Base-by-base conservation (phyloP, 2,888 invertebrate genomes). In the Hydriomena furcata region DNA sequence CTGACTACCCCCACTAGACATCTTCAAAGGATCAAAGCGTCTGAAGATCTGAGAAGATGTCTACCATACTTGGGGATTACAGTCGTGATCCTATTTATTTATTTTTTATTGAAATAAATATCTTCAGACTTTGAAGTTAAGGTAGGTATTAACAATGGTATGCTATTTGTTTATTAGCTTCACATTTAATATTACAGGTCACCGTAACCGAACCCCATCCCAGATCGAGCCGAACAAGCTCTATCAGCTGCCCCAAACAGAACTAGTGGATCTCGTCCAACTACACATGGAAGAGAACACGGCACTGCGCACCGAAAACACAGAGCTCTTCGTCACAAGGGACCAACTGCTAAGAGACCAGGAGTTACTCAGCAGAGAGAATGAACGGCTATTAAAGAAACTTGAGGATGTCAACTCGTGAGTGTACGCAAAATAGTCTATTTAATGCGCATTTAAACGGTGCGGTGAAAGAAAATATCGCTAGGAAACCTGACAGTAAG, bases 351-450 rank as follows among this genome's bases (percentile, higher is more conserved):
- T 97, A 58, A 84, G 97, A 7, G 98, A 98, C 78, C 98, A 98
- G 76, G 98, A 98, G 79, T 80, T 96, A 25, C 94, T 98, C 20
- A 97, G 96, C 70, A 90, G 96, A 45, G 98, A 98, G 82, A 98
- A 98, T 71, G 98, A 98, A 76, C 89, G 96, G 42, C 90, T 98
- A 52, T 83, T 96, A 43, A 96, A 95, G 79, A 97, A 97, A 82
- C 84, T 17, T 17, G 17, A 17, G 17, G 17, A 17, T 17, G 17
- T 17, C 17, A 96, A 96, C 82, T 93, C 94, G 96, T 96, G 88
- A 93, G 94, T 93, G 4, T 4, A 17, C 17, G 4, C 4, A 17
- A 4, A 3, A 3, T 17, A 4, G 4, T 3, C 17, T 17, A 4
- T 3, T 17, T 17, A 3, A 4, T 3, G 2, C 17, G 2, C 17